Evolutionary conservation across 2,888 invertebrate genomes (phyloP).

Genomic region (Xestobium rufovillosum): DNA sequence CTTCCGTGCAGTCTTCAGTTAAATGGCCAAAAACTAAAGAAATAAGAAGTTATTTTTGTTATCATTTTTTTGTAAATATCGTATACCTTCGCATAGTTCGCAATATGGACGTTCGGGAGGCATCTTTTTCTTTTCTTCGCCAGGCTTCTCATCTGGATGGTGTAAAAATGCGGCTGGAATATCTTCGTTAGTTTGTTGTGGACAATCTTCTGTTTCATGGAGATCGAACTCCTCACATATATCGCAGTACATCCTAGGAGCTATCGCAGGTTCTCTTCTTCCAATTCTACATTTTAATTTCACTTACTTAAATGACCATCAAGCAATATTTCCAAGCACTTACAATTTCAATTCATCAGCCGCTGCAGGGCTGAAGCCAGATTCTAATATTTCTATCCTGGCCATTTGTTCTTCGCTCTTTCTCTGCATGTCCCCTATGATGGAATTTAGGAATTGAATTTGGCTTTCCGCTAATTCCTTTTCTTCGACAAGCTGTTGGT

Average conservation of each 20-base stretch:
- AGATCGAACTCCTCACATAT: slow-evolving; percentile 95
- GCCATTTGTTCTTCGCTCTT: slow-evolving; percentile 81
- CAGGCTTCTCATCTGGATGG: slow-evolving; percentile 25
- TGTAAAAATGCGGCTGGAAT: slow-evolving; percentile 42
- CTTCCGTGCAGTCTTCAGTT: slow-evolving; percentile 79
- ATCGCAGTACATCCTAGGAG: slow-evolving; percentile 90
- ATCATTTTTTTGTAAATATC: too few species aligned
- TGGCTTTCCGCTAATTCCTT: slow-evolving; percentile 61
- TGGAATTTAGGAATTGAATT: slow-evolving; percentile 89
- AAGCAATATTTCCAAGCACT: too few species aligned
- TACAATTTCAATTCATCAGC: slow-evolving; percentile 44
- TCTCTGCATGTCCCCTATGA: slow-evolving; percentile 92
- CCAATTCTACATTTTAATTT: too few species aligned
- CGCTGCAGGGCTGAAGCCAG: slow-evolving; percentile 47
- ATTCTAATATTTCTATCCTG: slow-evolving; percentile 70
- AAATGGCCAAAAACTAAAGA: slow-evolving; percentile 80
- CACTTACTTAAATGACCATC: too few species aligned
- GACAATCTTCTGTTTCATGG: slow-evolving; percentile 97
- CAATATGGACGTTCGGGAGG: slow-evolving; percentile 71
- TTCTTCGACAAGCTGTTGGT: slow-evolving; percentile 49
- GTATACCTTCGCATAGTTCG: slow-evolving; percentile 82
- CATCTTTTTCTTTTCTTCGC: slow-evolving; percentile 35
- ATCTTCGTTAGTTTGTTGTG: slow-evolving; percentile 63
- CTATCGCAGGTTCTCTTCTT: slow-evolving; percentile 36
- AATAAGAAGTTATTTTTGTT: slow-evolving; percentile 24